Evolutionary conservation across 2,888 invertebrate genomes (phyloP), one percentile per base, ranked within the genome.

Genomic region (Notodonta dromedarius): DNA sequence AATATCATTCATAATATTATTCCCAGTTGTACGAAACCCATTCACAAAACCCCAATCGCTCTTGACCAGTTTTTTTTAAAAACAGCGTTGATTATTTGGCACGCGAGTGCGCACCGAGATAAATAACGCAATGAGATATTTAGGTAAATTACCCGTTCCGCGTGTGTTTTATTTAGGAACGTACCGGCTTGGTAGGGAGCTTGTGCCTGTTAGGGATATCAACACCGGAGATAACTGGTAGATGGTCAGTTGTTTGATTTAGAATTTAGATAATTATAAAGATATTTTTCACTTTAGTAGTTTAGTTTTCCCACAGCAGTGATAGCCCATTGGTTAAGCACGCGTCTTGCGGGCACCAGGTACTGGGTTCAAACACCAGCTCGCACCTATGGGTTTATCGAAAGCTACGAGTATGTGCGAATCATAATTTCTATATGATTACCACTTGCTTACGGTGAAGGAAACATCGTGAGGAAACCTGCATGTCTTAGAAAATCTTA

Each of bases 111-210:
- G 54, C 55, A 59, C 39, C 40, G 57, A 62, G 59, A 68, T 66
- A 74, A 60, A 62, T 70, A 70, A 71, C 71, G 65, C 66, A 74
- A 67, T 50, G 57, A 78, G 75, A 79, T 79, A 81, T 80, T 80
- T 82, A 73, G 79, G 82, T 80, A 79, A 80, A 82, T 76, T 74
- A 68, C 75, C 67, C 63, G 60, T 57, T 65, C 13, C 3, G 42
- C 4, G 42, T 68, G 63, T 60, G 65, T 68, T 67, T 70, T 69
- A 67, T 74, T 76, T 69, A 61, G 59, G 42, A 52, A 42, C 51
- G 42, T n/a, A 46, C 46, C 11, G 46, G n/a, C 46, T 1, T 46
- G 13, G 4, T 46, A 46, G 11, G 16, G 5, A 12, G 46, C 46
- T 46, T 5, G 46, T 46, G 9, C 5, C 16, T 50, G 16, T 16